Percentiles rank a stretch among this genome's conserved stretches.
phyloP scores from a whole-genome alignment of 2,888 invertebrate genomes.

The Drymonia ruficornis region DNA sequence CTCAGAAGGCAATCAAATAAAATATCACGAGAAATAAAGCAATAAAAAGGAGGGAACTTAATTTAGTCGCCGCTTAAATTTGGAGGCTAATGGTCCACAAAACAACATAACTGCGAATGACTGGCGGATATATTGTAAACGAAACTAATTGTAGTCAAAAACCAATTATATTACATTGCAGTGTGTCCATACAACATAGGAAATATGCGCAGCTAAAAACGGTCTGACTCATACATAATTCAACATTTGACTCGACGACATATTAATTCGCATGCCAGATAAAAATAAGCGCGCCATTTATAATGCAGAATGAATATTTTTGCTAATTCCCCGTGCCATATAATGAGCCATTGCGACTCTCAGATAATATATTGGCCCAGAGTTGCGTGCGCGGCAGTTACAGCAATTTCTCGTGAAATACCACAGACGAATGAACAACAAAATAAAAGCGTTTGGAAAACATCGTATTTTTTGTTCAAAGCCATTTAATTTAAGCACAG shows the following conservation, averaged over 20 bases:
- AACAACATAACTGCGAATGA: constrained; percentile 32
- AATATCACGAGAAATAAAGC: constrained; percentile 60
- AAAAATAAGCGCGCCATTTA: constrained; percentile 1
- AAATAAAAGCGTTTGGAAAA: constrained; percentile 54
- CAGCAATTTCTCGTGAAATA: constrained; percentile 20
- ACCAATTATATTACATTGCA: constrained; percentile 22
- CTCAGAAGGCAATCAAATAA: constrained; percentile 49
- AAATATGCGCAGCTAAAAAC: constrained; percentile 18
- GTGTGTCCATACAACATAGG: constrained; percentile 9
- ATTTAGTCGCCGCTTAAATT: constrained; percentile 46
- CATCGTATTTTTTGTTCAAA: constrained; percentile 68
- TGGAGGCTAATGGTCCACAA: constrained; percentile 56
- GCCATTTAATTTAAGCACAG: constrained; percentile 67
- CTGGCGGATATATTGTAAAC: constrained; percentile 16
- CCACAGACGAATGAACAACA: constrained; percentile 39
- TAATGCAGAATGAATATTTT: neutral
- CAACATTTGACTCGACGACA: neutral
- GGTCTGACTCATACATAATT: constrained; percentile 6
- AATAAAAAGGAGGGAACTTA: constrained; percentile 55
- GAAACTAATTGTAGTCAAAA: constrained; percentile 24
- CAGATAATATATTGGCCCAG: constrained; percentile 12
- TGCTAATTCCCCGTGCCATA: constrained; percentile 1
- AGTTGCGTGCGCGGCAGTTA: constrained; percentile 13
- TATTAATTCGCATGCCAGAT: constrained; percentile 1
- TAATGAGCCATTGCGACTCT: constrained; percentile 2